Conservation (phyloP, 2,888 invertebrate genomes). For the Patella pellucida region DNA sequence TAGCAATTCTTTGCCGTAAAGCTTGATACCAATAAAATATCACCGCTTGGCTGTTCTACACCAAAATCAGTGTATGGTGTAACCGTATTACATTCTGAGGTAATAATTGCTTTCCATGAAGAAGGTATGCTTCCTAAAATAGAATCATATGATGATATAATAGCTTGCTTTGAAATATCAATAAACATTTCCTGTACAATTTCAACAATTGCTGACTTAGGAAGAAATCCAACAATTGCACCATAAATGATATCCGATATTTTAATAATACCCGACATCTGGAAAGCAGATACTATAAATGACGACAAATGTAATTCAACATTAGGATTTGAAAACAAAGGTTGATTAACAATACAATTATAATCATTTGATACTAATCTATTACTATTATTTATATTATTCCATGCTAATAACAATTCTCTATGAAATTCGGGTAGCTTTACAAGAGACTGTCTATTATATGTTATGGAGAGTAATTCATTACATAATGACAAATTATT, state of each 20-base stretch:
- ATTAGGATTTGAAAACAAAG: not conserved
- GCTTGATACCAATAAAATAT: not conserved
- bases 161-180: not conserved
- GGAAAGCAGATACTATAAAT: not conserved
- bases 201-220: not conserved
- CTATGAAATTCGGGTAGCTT: not conserved
- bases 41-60: not conserved
- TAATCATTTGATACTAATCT: not conserved
- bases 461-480: not conserved
- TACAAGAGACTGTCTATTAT: not conserved
- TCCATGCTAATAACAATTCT: not conserved
- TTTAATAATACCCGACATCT: not conserved
- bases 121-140: not conserved
- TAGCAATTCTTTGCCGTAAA: not conserved
- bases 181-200: not conserved
- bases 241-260: not conserved
- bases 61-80: not conserved
- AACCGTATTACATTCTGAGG: not conserved
- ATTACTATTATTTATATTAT: not conserved
- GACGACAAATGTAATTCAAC: not conserved
- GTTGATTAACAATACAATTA: not conserved
- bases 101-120: not conserved
- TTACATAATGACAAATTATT: not conserved
- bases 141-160: not conserved
- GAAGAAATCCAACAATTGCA: not conserved